These are phyloP conservation scores for Cryptoblepharus egeriae DNA, from an alignment of 2,797 vertebrate species.

Conservation along the genomic window DNA sequence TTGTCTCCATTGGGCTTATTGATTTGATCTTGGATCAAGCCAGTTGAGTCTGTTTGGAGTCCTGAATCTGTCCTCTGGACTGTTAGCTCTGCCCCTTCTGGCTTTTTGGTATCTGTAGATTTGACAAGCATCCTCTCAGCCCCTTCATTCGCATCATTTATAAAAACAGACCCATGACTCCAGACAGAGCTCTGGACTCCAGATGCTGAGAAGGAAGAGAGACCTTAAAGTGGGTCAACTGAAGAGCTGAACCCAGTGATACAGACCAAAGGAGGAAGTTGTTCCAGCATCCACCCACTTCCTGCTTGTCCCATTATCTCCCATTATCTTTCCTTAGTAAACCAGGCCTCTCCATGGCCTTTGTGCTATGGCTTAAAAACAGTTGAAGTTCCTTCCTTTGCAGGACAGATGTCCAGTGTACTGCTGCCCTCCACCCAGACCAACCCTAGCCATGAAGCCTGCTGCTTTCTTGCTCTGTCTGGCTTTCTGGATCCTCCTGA, in stretches of 20 bases:
- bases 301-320: background rate
- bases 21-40: too few relatives aligned
- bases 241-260: background rate
- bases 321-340: background rate
- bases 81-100: too few relatives aligned
- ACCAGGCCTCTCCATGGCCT: background rate
- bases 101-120: background rate
- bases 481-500: background rate
- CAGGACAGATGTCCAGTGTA: background rate
- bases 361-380: background rate
- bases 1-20: too few relatives aligned
- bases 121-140: too few relatives aligned
- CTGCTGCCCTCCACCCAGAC: background rate
- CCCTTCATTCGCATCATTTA: too few relatives aligned
- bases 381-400: background rate
- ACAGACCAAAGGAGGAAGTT: background rate
- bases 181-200: background rate
- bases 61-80: too few relatives aligned
- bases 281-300: slow-evolving; percentile 5
- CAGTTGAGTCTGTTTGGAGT: too few relatives aligned
- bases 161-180: too few relatives aligned
- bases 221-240: background rate
- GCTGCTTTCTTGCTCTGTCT: background rate
- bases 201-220: background rate
- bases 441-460: background rate